phyloP scores from a whole-genome alignment of 2,113 vertebrate species.

The Cromileptes altivelis region DNA sequence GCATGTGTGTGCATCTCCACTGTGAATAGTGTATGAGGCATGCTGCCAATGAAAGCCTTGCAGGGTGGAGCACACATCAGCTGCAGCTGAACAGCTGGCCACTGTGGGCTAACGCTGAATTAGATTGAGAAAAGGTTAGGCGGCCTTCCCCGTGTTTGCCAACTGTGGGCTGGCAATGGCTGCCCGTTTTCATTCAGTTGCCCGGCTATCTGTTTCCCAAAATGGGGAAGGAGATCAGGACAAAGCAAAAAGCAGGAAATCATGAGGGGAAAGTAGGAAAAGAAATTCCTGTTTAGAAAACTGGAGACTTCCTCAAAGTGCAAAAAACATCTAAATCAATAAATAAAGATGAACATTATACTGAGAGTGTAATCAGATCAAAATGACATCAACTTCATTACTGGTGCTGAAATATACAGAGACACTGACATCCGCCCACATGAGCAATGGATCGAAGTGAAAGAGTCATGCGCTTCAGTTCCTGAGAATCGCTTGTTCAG shows the following conservation, averaged over 20 bases:
- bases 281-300: neutral
- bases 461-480: neutral
- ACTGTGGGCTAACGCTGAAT: conserved; percentile 55
- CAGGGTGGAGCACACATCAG: conserved; percentile 79
- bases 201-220: conserved; percentile 17
- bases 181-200: conserved; percentile 36
- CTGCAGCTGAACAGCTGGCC: conserved; percentile 79
- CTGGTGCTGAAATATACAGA: neutral
- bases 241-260: conserved; percentile 53
- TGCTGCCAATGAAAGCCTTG: conserved; percentile 74
- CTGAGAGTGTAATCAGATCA: neutral
- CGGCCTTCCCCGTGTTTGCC: conserved; percentile 61
- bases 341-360: neutral
- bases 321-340: neutral
- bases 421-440: neutral
- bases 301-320: neutral
- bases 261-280: conserved; percentile 9
- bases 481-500: neutral
- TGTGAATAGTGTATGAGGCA: conserved; percentile 54
- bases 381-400: neutral
- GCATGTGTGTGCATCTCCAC: conserved; percentile 6
- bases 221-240: conserved; percentile 39
- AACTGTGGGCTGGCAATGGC: conserved; percentile 61
- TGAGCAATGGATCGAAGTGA: neutral
- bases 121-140: conserved; percentile 61